Evolutionary conservation across 2,888 invertebrate genomes (phyloP).

Genomic region (Ectemnius continuus): DNA sequence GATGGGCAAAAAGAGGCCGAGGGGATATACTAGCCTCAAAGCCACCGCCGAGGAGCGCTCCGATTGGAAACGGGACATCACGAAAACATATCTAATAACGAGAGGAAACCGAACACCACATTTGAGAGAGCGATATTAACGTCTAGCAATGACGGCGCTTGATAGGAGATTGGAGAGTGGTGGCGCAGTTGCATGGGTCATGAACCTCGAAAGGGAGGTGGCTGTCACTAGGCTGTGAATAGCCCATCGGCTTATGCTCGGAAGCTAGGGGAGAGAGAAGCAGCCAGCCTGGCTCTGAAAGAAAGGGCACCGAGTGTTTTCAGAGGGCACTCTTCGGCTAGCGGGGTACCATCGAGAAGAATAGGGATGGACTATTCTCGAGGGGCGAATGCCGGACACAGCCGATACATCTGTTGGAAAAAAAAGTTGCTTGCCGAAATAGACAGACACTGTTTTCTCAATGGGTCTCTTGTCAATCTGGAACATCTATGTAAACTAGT

Average conservation of each 20-base stretch:
- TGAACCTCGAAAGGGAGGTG: constrained; percentile 54
- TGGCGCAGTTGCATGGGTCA: constrained; percentile 55
- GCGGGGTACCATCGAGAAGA: constrained; percentile 35
- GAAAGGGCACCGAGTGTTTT: constrained; percentile 52
- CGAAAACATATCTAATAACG: constrained; percentile 32
- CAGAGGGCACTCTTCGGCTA: constrained; percentile 37
- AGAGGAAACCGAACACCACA: constrained; percentile 31
- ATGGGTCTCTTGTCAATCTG: background rate
- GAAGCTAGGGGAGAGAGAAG: constrained; percentile 20
- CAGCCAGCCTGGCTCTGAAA: constrained; percentile 45
- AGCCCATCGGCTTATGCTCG: constrained; percentile 53
- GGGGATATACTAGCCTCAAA: constrained; percentile 26
- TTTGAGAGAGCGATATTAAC: too few relatives aligned
- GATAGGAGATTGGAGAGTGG: background rate
- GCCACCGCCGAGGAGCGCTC: constrained; percentile 32
- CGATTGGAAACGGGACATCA: background rate
- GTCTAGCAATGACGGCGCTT: too few relatives aligned
- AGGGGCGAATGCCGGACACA: constrained; percentile 4
- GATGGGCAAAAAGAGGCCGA: constrained; percentile 46
- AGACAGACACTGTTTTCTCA: background rate
- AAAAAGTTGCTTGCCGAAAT: background rate
- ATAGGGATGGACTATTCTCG: constrained; percentile 28
- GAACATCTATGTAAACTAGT: too few relatives aligned
- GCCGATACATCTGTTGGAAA: constrained; percentile 31
- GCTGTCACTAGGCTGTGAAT: constrained; percentile 57